Evolutionary conservation across 2,113 vertebrate species (phyloP).

Genomic region (Centropus unirufus): DNA sequence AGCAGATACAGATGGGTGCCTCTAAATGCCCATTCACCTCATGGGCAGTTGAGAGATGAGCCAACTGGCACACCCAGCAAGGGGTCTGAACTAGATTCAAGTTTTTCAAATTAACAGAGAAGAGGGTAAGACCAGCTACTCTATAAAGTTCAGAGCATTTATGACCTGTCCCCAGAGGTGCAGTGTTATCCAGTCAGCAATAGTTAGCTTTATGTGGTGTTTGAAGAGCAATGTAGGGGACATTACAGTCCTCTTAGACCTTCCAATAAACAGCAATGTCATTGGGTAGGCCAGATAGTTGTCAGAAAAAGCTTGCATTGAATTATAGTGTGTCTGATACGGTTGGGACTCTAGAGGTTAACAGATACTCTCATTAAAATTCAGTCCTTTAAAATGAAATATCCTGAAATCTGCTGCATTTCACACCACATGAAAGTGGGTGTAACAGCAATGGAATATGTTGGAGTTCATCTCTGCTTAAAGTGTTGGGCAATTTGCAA

Average conservation of each 20-base stretch:
- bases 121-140: neutral
- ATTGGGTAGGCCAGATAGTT: neutral
- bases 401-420: conserved; percentile 60
- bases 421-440: conserved; percentile 69
- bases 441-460: conserved; percentile 51
- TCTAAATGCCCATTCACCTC: neutral
- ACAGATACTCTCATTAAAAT: conserved; percentile 55
- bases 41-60: neutral
- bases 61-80: neutral
- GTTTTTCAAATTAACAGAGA: neutral
- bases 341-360: conserved; percentile 48
- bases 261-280: neutral
- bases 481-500: conserved; percentile 24
- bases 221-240: neutral
- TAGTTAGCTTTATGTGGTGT: neutral
- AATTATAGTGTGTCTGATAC: neutral
- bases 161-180: neutral
- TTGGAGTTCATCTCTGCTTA: conserved; percentile 34
- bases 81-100: neutral
- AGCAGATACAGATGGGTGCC: neutral
- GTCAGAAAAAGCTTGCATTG: neutral
- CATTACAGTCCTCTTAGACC: neutral
- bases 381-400: conserved; percentile 57
- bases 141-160: neutral
- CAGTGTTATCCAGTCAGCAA: neutral